Conservation (phyloP, 2,888 invertebrate species). For the Polydrusus cervinus region DNA sequence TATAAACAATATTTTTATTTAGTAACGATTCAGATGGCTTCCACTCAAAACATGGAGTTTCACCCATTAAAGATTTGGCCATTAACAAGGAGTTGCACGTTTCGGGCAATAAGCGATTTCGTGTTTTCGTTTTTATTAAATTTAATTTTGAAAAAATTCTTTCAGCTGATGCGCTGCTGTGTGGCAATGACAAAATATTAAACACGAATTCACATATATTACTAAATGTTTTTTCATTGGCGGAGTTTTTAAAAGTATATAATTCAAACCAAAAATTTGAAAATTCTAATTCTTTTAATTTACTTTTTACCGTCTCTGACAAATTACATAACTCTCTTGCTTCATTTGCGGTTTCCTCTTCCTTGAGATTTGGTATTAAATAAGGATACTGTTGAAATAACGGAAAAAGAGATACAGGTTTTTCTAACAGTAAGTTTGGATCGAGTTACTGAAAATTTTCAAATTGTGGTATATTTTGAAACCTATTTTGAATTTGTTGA, state of each 20-base stretch:
- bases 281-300: neutral
- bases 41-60: no score
- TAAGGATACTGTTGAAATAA: neutral
- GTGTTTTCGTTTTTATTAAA: neutral
- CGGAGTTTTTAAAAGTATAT: constrained; percentile 19
- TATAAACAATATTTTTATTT: no score
- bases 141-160: neutral
- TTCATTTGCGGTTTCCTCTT: neutral
- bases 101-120: neutral
- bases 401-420: neutral
- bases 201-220: constrained; percentile 13
- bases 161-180: no score
- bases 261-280: constrained; percentile 24
- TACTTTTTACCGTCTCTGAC: neutral
- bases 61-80: neutral
- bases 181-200: constrained; percentile 6
- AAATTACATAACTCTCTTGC: neutral
- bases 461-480: no score
- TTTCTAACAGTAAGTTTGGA: neutral
- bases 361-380: neutral
- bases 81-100: no score
- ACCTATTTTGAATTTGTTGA: no score
- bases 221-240: neutral
- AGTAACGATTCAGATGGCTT: no score
- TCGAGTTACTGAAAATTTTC: no score